Base-by-base conservation (phyloP, 2,888 invertebrate species). In the Brenthis hecate region DNA sequence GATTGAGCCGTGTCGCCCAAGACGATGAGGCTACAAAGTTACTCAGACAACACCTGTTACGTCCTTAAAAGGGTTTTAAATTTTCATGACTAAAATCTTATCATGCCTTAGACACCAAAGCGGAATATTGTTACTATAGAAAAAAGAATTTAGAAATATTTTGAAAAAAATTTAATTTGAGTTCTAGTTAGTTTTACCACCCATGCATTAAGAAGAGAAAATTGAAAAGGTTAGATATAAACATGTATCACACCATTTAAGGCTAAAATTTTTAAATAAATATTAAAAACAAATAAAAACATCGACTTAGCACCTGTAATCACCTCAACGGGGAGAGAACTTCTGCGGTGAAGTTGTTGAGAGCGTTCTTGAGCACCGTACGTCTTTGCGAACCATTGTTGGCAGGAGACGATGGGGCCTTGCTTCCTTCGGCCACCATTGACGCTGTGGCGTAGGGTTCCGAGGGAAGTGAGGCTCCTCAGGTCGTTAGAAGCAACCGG, bases 261-360 rank as follows among this genome's bases (percentile, higher is more conserved):
- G 72, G 72, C 68, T 56, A 61, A 69, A 64, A 68, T 51, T 43
- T 71, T 75, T 73, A 69, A 66, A 36, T 65, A 71, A 76, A 75
- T 54, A 43, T 53, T 43, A 77, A 68, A 78, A 76, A 77, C 80
- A 77, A 76, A 79, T 68, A 74, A 72, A 82, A 80, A 80, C 80
- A 77, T 75, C 75, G 76, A 73, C 61, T 74, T 80, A 81, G 83
- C 85, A 87, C 87, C 86, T 85, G 87, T 84, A 79, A 89, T 88
- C 85, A 91, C 91, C 89, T 92, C 91, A 79, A 84, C 87, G 72
- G 91, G 91, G 65, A 91, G 84, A n/a, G 91, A 89, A 73, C 88
- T 84, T 19, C 91, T 78, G 53, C 91, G 87, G 0, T 84, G 85
- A 36, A 80, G 72, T 3, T 80, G 76, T 2, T 72, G 78, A 1